Evolutionary conservation across 2,797 vertebrate species (phyloP).

Genomic region (Micrastur ruficollis): DNA sequence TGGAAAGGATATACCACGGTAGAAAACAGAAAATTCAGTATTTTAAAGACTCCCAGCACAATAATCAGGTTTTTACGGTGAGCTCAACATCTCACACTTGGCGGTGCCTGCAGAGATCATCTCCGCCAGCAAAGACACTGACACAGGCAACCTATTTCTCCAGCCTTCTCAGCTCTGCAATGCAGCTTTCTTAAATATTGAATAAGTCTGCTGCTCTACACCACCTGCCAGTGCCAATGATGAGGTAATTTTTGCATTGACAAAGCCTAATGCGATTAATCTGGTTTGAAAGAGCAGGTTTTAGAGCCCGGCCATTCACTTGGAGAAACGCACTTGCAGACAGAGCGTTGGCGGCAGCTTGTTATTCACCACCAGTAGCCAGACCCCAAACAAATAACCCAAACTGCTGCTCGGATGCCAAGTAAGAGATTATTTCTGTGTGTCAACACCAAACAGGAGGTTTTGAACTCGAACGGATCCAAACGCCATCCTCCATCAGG

Average conservation of each 20-base stretch:
- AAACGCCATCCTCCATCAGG: fast-evolving
- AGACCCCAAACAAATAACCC: not conserved
- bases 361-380: not conserved
- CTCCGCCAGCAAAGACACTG: constrained; percentile 53
- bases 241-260: constrained; percentile 48
- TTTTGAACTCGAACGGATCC: not conserved
- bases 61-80: not conserved
- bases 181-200: constrained; percentile 75
- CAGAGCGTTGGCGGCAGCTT: not conserved
- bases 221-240: constrained; percentile 42
- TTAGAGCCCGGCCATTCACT: not conserved
- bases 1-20: fast-evolving
- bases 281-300: not conserved
- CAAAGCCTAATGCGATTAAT: constrained; percentile 39
- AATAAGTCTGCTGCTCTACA: constrained; percentile 51
- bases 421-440: fast-evolving
- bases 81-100: not conserved
- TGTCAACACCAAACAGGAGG: not conserved
- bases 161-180: constrained; percentile 67
- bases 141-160: constrained; percentile 63
- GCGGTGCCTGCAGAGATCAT: constrained; percentile 34
- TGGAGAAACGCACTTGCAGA: fast-evolving
- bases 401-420: not conserved
- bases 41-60: not conserved
- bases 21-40: not conserved